Evolutionary conservation across 2,113 vertebrate species (phyloP), one percentile per base, ranked within the genome.

Genomic region (Protomyctophum bolini): DNA sequence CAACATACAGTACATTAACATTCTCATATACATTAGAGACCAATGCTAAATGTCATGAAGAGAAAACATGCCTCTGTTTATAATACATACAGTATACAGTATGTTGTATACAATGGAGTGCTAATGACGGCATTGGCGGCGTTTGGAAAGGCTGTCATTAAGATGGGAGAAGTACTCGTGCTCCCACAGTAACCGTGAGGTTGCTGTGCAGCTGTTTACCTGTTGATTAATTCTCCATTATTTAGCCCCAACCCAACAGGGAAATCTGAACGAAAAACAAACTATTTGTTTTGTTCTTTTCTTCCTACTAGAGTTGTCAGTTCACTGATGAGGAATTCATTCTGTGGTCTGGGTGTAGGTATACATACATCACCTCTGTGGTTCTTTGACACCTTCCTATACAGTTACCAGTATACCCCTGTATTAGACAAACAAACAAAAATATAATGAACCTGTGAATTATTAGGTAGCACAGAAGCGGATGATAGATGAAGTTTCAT

Each of bases 221-320:
- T 79, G 69, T 61, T 76, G 83, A 80, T 82, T 80, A 63, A 63
- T 48, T 0, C n/a, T 46, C 12, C 1, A 45, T 55, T 56, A 45
- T 14, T 1, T 4, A n/a, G 46, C 47, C 57, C 1, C 63, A 59
- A 52, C 76, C 33, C 56, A 14, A 21, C 58, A 8, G 47, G 57
- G 41, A 70, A 57, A 73, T 51, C 15, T 6, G 52, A 74, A 57
- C 11, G 46, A 68, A 49, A 63, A 66, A 70, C 51, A 59, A 10
- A 21, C 57, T 45, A 28, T 79, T 70, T 69, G 12, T 71, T 72
- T 66, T 41, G 33, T 41, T 41, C 33, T 41, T 41, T 41, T 41
- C 61, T 63, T 28, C 28, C 11, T 46, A 6, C 10, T n/a, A 60
- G 61, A 72, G 29, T 29, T 59, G 56, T 10, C 57, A 14, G 10